A percentile compares a stretch with the other conserved stretches of the same genome.
These are phyloP conservation scores for Hyalella azteca DNA, from an alignment of 2,888 invertebrate genomes.

Conservation along the genomic window DNA sequence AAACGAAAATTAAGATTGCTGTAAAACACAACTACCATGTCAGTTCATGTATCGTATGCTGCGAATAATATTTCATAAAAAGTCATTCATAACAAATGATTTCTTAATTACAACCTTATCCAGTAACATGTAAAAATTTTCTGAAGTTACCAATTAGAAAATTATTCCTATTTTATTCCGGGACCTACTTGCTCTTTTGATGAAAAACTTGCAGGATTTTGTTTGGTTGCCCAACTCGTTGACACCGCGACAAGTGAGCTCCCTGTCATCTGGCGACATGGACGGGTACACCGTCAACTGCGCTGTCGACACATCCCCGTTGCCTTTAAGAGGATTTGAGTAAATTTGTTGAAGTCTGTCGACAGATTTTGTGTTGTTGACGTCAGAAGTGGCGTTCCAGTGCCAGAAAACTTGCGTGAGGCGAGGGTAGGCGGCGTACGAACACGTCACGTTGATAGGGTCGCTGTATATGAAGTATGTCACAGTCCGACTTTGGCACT, in stretches of 20 bases:
- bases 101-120: no score
- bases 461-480: constrained; percentile 58
- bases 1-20: no score
- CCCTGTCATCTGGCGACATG: constrained; percentile 31
- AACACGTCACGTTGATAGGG: constrained; percentile 57
- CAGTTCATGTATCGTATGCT: no score
- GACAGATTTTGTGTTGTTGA: constrained; percentile 41
- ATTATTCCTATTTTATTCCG: no score
- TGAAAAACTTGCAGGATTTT: constrained; percentile 40
- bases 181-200: constrained; percentile 41
- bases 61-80: no score
- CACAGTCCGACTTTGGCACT: constrained; percentile 51
- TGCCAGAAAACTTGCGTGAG: constrained; percentile 48
- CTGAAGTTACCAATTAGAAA: no score
- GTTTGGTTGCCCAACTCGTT: constrained; percentile 40
- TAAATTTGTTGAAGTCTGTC: constrained; percentile 15
- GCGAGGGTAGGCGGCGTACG: constrained; percentile 51
- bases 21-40: no score
- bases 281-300: constrained; percentile 38
- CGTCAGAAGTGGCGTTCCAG: constrained; percentile 52
- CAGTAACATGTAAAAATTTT: no score
- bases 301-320: constrained; percentile 33
- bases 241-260: constrained; percentile 32
- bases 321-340: background rate
- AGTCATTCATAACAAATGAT: no score